Conservation (phyloP, 2,888 invertebrate genomes). For the Leptura quadrifasciata region DNA sequence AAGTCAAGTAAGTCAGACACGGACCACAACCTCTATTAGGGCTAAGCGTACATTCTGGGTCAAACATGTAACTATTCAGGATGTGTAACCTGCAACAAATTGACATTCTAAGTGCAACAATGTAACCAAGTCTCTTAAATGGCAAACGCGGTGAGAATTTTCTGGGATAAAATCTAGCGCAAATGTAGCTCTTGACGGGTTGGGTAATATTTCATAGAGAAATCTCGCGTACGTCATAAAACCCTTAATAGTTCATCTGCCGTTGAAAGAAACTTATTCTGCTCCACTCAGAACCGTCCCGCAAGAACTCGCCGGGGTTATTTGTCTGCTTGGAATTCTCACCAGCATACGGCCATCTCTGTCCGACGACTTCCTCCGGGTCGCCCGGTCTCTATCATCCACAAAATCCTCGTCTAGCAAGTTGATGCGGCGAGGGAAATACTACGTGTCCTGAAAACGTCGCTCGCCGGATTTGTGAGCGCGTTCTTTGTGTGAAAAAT, state of each 20-base stretch:
- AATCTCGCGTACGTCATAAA: constrained; percentile 40
- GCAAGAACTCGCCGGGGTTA: constrained; percentile 43
- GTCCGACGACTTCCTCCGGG: neutral
- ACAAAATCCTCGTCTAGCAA: constrained; percentile 39
- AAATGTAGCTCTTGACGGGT: constrained; percentile 17
- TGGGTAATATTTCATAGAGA: constrained; percentile 30
- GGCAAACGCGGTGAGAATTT: constrained; percentile 7
- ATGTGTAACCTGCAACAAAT: neutral
- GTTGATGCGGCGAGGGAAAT: constrained; percentile 42
- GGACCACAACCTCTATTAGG: no score
- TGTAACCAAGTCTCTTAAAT: constrained; percentile 17
- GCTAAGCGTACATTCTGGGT: no score
- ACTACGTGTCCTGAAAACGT: constrained; percentile 55
- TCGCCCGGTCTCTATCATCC: constrained; percentile 22
- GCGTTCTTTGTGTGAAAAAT: constrained; percentile 52
- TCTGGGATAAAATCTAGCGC: constrained; percentile 13
- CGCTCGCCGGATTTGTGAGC: constrained; percentile 10
- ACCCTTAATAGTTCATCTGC: constrained; percentile 44
- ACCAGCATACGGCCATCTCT: constrained; percentile 29
- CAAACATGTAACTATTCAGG: neutral
- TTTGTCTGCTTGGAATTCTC: constrained; percentile 44
- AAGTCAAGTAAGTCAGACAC: no score
- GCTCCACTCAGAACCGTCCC: constrained; percentile 16
- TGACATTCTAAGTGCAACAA: constrained; percentile 16
- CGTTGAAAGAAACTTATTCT: constrained; percentile 38